A percentile compares a stretch with the other conserved stretches of the same genome.
phyloP scores from a whole-genome alignment of 2,888 invertebrate species.

The Caenorhabditis doughertyi region DNA sequence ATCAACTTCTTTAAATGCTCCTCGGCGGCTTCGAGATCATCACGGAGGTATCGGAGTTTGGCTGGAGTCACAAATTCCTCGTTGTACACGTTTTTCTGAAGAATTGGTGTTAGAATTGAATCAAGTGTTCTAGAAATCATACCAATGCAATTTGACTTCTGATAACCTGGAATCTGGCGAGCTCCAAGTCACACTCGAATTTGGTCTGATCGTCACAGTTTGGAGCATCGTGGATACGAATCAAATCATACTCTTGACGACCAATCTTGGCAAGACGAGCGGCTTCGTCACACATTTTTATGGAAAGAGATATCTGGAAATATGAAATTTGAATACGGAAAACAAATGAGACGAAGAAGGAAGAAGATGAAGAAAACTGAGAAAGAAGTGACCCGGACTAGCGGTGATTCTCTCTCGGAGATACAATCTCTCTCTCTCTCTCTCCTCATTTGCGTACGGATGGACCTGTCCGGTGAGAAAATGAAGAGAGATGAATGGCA shows the following conservation, averaged over 20 bases:
- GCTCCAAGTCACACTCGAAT: conserved; percentile 56
- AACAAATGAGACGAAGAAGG: background rate
- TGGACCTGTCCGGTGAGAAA: conserved; percentile 28
- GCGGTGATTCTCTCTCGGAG: conserved; percentile 24
- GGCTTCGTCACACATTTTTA: conserved; percentile 58
- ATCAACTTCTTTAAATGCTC: conserved; percentile 49
- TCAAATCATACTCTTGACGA: conserved; percentile 57
- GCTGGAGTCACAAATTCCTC: conserved; percentile 64
- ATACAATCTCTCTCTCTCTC: no score
- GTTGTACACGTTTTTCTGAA: conserved; percentile 64
- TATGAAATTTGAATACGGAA: background rate
- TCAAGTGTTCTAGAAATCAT: background rate
- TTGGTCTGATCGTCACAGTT: conserved; percentile 50
- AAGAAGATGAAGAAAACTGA: conserved; percentile 8
- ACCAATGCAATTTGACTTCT: conserved; percentile 62
- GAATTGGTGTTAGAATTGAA: background rate
- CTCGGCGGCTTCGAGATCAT: conserved; percentile 54
- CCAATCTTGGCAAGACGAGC: conserved; percentile 60
- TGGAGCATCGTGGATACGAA: conserved; percentile 55
- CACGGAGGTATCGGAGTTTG: conserved; percentile 54
- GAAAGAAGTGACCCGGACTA: conserved; percentile 39
- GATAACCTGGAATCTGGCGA: conserved; percentile 52
- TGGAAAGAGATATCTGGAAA: conserved; percentile 11
- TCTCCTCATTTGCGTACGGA: conserved; percentile 19
- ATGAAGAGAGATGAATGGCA: background rate